These are phyloP conservation scores for Platysternon megacephalum DNA, from an alignment of 2,113 vertebrate genomes.

Conservation along the genomic window DNA sequence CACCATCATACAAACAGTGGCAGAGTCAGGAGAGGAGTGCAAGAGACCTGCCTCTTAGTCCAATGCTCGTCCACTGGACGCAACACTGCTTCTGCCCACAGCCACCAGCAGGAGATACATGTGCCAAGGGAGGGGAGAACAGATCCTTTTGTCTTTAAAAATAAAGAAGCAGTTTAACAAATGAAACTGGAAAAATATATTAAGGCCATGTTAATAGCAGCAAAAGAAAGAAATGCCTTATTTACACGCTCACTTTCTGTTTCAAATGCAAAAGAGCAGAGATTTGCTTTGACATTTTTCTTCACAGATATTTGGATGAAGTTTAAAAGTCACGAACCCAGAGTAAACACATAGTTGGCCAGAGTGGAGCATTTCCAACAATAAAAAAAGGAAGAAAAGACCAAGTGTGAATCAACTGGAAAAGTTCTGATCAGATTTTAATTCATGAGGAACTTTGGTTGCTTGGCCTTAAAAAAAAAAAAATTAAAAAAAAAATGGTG, in stretches of 20 bases:
- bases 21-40: not conserved
- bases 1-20: not conserved
- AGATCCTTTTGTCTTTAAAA: slow-evolving; percentile 29
- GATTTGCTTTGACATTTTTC: slow-evolving; percentile 29
- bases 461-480: not conserved
- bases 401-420: slow-evolving; percentile 14
- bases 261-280: slow-evolving; percentile 18
- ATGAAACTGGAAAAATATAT: not conserved
- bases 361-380: slow-evolving; percentile 14
- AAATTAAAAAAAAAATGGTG: too few species aligned
- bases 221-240: slow-evolving; percentile 35
- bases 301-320: slow-evolving; percentile 7
- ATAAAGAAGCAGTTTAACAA: slow-evolving; percentile 24
- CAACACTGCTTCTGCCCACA: not conserved
- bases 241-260: not conserved
- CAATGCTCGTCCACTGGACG: not conserved
- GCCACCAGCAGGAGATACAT: not conserved
- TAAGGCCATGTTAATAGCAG: slow-evolving; percentile 5
- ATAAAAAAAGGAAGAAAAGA: slow-evolving; percentile 22
- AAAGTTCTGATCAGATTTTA: slow-evolving; percentile 15
- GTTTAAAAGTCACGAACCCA: slow-evolving; percentile 47
- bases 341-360: slow-evolving; percentile 27
- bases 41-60: not conserved
- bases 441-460: slow-evolving; percentile 21
- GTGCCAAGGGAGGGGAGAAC: slow-evolving; percentile 47